Evolutionary conservation across 2,113 vertebrate genomes (phyloP).

Genomic region (Phaethornis superciliosus): DNA sequence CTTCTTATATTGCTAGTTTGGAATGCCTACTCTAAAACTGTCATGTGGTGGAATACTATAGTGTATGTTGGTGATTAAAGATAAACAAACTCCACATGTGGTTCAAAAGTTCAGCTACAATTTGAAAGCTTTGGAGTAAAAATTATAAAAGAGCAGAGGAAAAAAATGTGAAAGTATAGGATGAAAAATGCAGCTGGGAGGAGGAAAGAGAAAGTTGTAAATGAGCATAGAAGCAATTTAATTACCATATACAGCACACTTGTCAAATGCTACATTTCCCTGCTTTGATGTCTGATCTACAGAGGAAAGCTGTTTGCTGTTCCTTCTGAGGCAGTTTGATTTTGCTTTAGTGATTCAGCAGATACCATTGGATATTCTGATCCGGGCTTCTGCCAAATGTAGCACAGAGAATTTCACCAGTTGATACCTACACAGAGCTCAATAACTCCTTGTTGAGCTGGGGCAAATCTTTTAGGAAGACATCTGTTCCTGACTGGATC

Average conservation of each 20-base stretch:
- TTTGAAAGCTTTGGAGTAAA: neutral
- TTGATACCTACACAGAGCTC: neutral
- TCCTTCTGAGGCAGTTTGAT: neutral
- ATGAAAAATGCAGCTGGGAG: conserved; percentile 24
- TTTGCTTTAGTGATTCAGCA: conserved; percentile 36
- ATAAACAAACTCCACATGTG: neutral
- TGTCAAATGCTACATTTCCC: conserved; percentile 26
- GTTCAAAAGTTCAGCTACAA: conserved; percentile 37
- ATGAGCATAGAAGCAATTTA: conserved; percentile 25
- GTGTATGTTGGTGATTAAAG: neutral
- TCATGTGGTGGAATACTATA: neutral
- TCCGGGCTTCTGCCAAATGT: neutral
- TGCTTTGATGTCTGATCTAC: conserved; percentile 25
- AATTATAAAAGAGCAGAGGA: neutral
- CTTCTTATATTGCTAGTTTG: neutral
- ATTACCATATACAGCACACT: conserved; percentile 46
- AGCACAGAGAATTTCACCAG: conserved; percentile 18
- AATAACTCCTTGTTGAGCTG: conserved; percentile 9
- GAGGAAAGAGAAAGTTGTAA: conserved; percentile 19
- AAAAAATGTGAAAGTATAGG: neutral
- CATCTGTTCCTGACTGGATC: neutral
- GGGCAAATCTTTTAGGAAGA: neutral
- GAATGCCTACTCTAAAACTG: neutral
- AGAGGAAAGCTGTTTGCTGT: conserved; percentile 14
- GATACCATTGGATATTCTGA: neutral